Evolutionary conservation across 64 coral and sea anemone species (phyloP), one percentile per base, ranked within the genome.

Genomic region (Montipora foliosa): DNA sequence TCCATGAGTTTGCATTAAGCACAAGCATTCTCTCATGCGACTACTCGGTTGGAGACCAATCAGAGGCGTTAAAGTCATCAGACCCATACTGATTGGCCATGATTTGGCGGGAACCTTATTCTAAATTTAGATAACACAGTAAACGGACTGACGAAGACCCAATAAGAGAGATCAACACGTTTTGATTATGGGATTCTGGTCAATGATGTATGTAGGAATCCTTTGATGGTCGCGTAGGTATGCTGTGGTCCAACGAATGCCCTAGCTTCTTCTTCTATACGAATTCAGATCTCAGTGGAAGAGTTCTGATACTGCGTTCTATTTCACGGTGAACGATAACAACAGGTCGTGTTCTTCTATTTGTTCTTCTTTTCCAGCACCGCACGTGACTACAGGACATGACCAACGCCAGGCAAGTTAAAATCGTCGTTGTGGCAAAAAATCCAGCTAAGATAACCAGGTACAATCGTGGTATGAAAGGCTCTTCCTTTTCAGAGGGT

Each of bases 401-500:
- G 24, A 50, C 67, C 10, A 93, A 58, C 4, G 92, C 92, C 17
- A 93, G 15, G 17, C 59, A 51, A 6, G 84, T 88, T 5, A 93
- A 78, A 20, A 93, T 6, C 1, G 83, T 88, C 11, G 84, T 93
- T 1, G 68, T 5, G 5, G 89, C 96, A 44, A 98, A 98, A 4
- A 93, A 76, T 50, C 92, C 96, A 13, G 96, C 96, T 5, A 98
- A 75, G 44, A 98, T 59, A 8, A 88, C 83, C 64, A 98, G 84
- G 79, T 92, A 95, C 0, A 79, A 70, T 3, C 88, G 94, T 1
- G 96, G 84, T 59, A 84, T 68, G 8, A 88, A 57, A 8, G 93
- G 70, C 20, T 76, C 64, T n/a, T 79, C 67, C 19, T 73, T 44
- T 2, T 71, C 37, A n/a, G 52, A 80, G 4, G 71, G 77, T 24